These are phyloP conservation scores for Melanerpes formicivorus DNA, from an alignment of 2,113 vertebrate genomes.

Conservation along the genomic window DNA sequence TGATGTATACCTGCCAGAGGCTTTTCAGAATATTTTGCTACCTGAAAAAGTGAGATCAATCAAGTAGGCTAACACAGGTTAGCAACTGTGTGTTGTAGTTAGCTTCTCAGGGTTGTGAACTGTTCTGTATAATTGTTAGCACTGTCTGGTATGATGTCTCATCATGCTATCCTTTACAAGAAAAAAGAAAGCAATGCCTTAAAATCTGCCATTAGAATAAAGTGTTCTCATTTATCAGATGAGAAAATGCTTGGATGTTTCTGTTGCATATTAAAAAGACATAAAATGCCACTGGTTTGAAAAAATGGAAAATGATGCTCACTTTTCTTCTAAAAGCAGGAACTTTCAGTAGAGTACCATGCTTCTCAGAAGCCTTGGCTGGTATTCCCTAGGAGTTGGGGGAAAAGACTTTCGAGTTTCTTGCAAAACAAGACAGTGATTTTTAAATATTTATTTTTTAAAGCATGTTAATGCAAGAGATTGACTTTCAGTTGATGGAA, in stretches of 20 bases:
- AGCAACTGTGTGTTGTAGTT: background rate
- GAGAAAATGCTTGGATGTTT: background rate
- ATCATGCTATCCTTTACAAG: background rate
- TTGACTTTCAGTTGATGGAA: background rate
- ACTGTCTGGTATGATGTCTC: background rate
- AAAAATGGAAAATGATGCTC: background rate
- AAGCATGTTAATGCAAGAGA: background rate
- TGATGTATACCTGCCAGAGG: background rate
- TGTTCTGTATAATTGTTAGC: background rate
- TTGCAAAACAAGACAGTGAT: background rate
- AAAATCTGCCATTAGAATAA: background rate
- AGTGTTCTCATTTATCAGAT: background rate
- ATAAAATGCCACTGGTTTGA: background rate
- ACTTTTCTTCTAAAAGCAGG: background rate
- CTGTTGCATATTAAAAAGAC: background rate
- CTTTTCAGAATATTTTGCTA: background rate
- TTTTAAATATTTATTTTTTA: background rate
- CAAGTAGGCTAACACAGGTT: background rate
- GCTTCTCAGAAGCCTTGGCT: background rate
- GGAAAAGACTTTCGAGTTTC: background rate
- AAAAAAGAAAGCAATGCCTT: background rate
- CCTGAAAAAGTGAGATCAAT: background rate
- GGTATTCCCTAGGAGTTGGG: background rate
- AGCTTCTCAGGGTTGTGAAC: background rate
- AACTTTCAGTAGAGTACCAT: background rate